Base-by-base conservation (phyloP, 1,140 invertebrate species). In the Scaptodrosophila lebanonensis region DNA sequence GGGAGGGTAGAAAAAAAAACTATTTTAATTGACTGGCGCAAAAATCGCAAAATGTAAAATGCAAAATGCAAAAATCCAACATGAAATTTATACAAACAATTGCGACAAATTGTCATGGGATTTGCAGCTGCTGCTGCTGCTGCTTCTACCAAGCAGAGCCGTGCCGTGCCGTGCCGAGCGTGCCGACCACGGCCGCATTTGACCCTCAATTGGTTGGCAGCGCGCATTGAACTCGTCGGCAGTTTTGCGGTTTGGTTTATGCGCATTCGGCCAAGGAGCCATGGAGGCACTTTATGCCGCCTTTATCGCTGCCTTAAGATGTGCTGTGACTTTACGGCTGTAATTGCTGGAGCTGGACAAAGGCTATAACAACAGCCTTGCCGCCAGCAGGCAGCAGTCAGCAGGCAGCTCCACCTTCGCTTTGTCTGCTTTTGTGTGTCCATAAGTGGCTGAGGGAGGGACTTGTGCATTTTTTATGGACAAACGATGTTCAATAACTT, bases 71-170 rank as follows among this genome's bases (percentile, higher is more conserved):
- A 77, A 76, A 35, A n/a, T n/a, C n/a, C n/a, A n/a, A n/a, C n/a
- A n/a, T n/a, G n/a, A 32, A 50, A 77, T 52, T 22, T 48, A 60
- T 64, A 71, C 60, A 65, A 77, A 82, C 73, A 77, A 77, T 77
- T 82, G 75, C 75, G 75, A 82, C 75, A 82, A 82, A 82, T 82
- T 82, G 75, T 82, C 75, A 82, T 82, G 75, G 75, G 75, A 79
- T 65, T 77, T 72, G 36, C 15, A 39, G 29, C 11, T 8, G 38
- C 20, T 17, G 57, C 32, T 44, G 11, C 25, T 30, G 17, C 25
- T 17, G 50, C n/a, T n/a, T n/a, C n/a, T n/a, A n/a, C n/a, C n/a
- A n/a, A n/a, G n/a, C n/a, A n/a, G n/a, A n/a, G n/a, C n/a, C n/a
- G n/a, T n/a, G n/a, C n/a, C n/a, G n/a, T n/a, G n/a, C n/a, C n/a